A percentile compares a stretch with the other conserved stretches of the same genome.
Evolutionary conservation across 2,888 invertebrate species (phyloP).

Genomic region (Chloromyia formosa): DNA sequence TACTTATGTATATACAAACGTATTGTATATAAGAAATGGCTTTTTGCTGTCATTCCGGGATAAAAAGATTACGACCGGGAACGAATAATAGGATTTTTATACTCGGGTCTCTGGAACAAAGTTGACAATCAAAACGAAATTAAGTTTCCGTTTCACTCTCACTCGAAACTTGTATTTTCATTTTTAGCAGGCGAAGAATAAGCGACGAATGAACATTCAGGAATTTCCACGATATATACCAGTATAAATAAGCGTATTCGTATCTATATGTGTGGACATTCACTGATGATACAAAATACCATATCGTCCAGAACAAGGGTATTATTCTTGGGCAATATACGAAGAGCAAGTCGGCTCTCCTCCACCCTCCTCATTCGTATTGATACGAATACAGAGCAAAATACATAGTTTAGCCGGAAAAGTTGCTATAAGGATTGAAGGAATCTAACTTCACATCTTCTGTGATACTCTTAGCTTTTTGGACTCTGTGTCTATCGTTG

Average conservation of each 20-base stretch:
- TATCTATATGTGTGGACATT: background rate
- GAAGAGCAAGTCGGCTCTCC: background rate
- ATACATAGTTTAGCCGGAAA: constrained; percentile 4
- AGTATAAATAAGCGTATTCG: no score
- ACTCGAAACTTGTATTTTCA: constrained; percentile 45
- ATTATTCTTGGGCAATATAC: background rate
- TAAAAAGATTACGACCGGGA: constrained; percentile 53
- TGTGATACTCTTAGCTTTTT: background rate
- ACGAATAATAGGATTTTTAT: constrained; percentile 53
- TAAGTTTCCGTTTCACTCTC: constrained; percentile 48
- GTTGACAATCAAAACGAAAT: constrained; percentile 51
- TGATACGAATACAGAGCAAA: background rate
- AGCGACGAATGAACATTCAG: background rate
- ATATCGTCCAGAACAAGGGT: background rate
- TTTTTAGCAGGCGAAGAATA: constrained; percentile 24
- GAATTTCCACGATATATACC: background rate
- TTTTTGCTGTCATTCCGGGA: constrained; percentile 53
- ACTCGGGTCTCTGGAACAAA: constrained; percentile 49
- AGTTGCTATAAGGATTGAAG: background rate
- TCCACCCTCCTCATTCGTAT: background rate
- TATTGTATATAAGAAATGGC: constrained; percentile 49
- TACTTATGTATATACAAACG: background rate
- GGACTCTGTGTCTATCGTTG: constrained; percentile 46
- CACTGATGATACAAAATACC: constrained; percentile 19
- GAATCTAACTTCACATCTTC: background rate